Evolutionary conservation across 2,797 vertebrate genomes (phyloP), one percentile per base, ranked within the genome.

Genomic region (Cyclura pinguis): DNA sequence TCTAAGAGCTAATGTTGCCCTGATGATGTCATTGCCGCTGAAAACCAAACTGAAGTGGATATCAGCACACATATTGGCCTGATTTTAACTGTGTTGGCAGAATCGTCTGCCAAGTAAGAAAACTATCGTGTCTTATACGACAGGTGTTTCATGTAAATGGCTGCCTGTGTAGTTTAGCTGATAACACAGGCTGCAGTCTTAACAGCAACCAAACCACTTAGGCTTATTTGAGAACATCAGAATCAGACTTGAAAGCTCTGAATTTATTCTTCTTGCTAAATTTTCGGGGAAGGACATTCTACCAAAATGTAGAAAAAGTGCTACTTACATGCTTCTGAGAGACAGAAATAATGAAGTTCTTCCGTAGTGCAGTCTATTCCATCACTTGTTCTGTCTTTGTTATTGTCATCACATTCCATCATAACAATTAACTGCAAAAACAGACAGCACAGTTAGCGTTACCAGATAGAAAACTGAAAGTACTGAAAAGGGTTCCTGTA

Each of bases 401-500:
- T 32, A 86, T 94, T 80, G 10, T 90, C 85, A 9, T 88, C 95
- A 9, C 94, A 89, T 86, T 98, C 97, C 89, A 97, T 95, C 91
- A 97, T 89, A 91, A 97, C 93, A 92, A 94, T 97, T 89, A 98
- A 96, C 98, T 99, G 96, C 62, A 78, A 78, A 91, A 93, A 90
- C 55, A 94, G 16, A 92, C 77, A 93, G 69, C 89, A 91, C 29
- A 69, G 18, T 69, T 32, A 69, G 10, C 7, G 3, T 8, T 67
- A 24, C 24, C 64, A 67, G 24, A 67, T 32, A 13, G 29, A 69
- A 69, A 69, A 69, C 27, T 69, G 67, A 7, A 29, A 47, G 42
- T 47, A 69, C 27, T 69, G 67, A 52, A 52, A 12, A 52, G 6
- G 52, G 9, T 52, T 52, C 52, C 52, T 52, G 52, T 52, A 52